Evolutionary conservation across 1,140 invertebrate genomes (phyloP), one percentile per base, ranked within the genome.

Genomic region (Phocides pigmalion): DNA sequence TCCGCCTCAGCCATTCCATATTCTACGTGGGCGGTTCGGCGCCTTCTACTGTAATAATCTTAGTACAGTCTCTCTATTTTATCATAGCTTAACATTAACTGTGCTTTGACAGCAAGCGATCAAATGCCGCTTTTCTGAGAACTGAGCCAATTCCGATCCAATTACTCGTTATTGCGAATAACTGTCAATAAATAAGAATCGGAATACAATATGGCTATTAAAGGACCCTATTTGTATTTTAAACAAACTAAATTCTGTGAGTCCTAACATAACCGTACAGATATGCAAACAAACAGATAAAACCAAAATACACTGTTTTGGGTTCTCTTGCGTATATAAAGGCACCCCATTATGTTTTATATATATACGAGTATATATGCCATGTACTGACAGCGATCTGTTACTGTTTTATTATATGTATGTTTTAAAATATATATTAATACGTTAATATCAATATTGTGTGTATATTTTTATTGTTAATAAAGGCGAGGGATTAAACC

Each of bases 1-100:
- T 47, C 28, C 12, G 42, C 47, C 58, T 62, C 58, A 32, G 35
- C 35, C 12, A 61, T 49, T 35, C 39, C 39, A 19, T 47, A 39
- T 19, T 32, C 11, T 11, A 39, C 19, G 58, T 47, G 58, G 58
- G 44, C 58, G 44, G 46, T 14, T 4, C 44, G 28, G 58, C 44
- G 58, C 44, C 44, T 47, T 49, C 22, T 37, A 46, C 12, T 62
- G 20, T 35, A 39, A 32, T 32, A 32, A 32, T 11, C n/a, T 11
- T 32, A 32, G 9, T 32, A 32, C 9, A 32, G 28, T 32, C 28
- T 32, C 8, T 32, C 28, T 11, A 32, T 32, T 32, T 32, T 32
- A 32, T 32, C 28, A 8, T 32, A 32, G n/a, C 9, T 32, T 32
- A 11, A 28, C 2, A 28, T 3, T 32, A 32, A 11, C 1, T 32